Evolutionary conservation across 2,888 invertebrate species (phyloP).

Genomic region (Trimorus sp.): DNA sequence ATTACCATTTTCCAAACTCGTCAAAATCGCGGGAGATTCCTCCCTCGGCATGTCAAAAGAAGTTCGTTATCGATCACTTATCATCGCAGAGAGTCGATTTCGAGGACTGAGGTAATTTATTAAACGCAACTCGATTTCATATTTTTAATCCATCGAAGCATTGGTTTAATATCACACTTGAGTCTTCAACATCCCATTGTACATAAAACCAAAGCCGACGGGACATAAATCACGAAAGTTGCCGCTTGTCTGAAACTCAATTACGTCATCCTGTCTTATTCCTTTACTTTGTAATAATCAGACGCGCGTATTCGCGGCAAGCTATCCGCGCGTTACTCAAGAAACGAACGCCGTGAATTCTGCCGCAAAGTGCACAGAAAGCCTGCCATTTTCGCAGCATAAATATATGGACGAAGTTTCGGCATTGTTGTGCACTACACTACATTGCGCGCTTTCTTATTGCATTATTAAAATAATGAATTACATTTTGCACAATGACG

Average conservation of each 20-base stretch:
- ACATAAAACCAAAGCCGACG: slow-evolving; percentile 48
- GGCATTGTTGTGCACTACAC: slow-evolving; percentile 41
- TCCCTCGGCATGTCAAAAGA: no score
- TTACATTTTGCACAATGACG: slow-evolving; percentile 39
- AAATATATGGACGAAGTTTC: slow-evolving; percentile 59
- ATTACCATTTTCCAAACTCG: no score
- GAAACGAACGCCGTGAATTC: slow-evolving; percentile 40
- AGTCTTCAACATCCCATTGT: slow-evolving; percentile 31
- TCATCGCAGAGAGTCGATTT: no score
- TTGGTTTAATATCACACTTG: slow-evolving; percentile 42
- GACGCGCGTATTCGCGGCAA: slow-evolving; percentile 36
- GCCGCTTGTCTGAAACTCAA: slow-evolving; percentile 57
- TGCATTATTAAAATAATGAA: slow-evolving; percentile 59
- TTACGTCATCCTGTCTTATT: slow-evolving; percentile 59
- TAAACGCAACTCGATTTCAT: no score
- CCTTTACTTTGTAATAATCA: slow-evolving; percentile 59
- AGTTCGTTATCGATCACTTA: no score
- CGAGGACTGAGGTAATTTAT: no score
- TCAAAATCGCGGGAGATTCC: no score
- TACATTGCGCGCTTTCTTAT: slow-evolving; percentile 44
- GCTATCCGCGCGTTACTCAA: slow-evolving; percentile 38
- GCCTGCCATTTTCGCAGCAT: slow-evolving; percentile 37
- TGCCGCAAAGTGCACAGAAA: slow-evolving; percentile 40
- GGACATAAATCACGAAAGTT: slow-evolving; percentile 61
- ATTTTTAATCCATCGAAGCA: no score